Evolutionary conservation across 2,797 vertebrate species (phyloP), one percentile per base, ranked within the genome.

Genomic region (Podargus strigoides): DNA sequence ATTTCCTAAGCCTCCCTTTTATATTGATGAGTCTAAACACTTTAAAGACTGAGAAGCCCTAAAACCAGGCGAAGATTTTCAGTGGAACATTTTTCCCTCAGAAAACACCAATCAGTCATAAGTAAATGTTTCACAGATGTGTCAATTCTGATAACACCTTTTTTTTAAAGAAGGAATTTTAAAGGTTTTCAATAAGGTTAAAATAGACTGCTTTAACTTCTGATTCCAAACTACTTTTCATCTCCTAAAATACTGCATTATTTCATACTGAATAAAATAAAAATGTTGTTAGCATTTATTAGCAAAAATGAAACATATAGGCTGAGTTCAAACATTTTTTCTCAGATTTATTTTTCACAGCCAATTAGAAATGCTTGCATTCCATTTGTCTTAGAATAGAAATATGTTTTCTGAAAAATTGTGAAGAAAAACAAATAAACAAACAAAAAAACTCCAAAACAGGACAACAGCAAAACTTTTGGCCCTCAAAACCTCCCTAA

Each of bases 71-170:
- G 74, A 74, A 88, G 75, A 52, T 78, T 59, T 87, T 75, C 90
- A 82, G 88, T 39, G 42, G 70, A 79, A 70, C 24, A 23, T 59
- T 90, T 47, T 91, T 85, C 30, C 32, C 59, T 67, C 52, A 79
- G 52, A 89, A 95, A 90, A 87, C 17, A 77, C 21, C 13, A 4
- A 70, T 72, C 69, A 59, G 47, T 55, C 50, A 20, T 39, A 93
- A 94, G 69, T 22, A 90, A 92, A 85, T 52, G 56, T 68, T 91
- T 89, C 75, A 59, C 68, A 74, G 82, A 94, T 69, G 46, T 78
- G 62, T 73, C 53, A 72, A 67, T 90, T 77, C 47, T 75, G 53
- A 77, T 64, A 59, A 60, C 30, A 41, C n/a, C 52, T 89, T 47
- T 49, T 90, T 86, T 76, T 36, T 28, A 74, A 82, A 50, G n/a